Evolutionary conservation across 2,888 invertebrate genomes (phyloP), one percentile per base, ranked within the genome.

Genomic region (Acleris cristana): DNA sequence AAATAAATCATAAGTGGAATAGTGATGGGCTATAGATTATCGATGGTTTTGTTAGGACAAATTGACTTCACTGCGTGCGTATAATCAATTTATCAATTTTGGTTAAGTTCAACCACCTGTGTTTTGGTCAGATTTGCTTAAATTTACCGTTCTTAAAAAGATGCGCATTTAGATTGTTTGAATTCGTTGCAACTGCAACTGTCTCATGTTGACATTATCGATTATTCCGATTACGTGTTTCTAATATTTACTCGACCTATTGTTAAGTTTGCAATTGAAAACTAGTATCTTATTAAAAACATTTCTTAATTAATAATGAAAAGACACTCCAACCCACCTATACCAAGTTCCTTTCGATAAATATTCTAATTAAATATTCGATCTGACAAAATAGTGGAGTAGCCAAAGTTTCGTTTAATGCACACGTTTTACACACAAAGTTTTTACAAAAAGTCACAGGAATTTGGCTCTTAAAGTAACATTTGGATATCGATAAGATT

Each of bases 21-120:
- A 82, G 81, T 78, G 79, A 77, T 80, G 81, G 77, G 58, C 73
- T 75, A 76, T 78, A 77, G 76, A 79, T 53, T 82, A 71, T 76
- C 75, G 75, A 76, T 77, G 79, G 70, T 79, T 79, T 80, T 76
- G 75, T 79, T 79, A 77, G 72, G 80, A 76, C 73, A 14, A 12
- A 14, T 40, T 40, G 79, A 78, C 77, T 80, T 81, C 81, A 85
- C 77, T 80, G 82, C 83, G 84, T 84, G 79, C 82, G 81, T 79
- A 77, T 69, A 71, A 40, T 40, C 40, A 40, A 18, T 71, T 40
- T 23, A 58, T 58, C 76, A 79, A 79, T 48, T 48, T 48, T 7
- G 18, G 6, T 48, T 48, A 10, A 79, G 80, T 75, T 79, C 68
- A 73, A 73, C 76, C 77, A 76, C 76, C n/a, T 48, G 79, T 78